Base-by-base conservation (phyloP, 1,140 invertebrate genomes). In the Trigoniulus corallinus region DNA sequence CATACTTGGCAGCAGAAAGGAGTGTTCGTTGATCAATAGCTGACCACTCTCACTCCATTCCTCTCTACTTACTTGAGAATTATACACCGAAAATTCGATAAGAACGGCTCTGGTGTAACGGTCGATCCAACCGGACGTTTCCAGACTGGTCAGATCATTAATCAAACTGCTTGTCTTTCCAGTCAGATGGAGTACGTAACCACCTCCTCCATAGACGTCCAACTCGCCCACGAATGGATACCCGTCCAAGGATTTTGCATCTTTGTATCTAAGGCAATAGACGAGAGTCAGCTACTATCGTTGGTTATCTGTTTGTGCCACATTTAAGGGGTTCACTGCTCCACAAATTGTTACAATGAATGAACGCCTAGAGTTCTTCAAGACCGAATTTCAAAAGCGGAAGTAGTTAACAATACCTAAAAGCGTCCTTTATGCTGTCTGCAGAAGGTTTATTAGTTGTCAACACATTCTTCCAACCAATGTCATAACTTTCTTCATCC, bases 41-140 rank as follows among this genome's bases (percentile, higher is more conserved):
- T 10, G 18, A 20, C 18, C 20, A 47, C 7, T 27, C 18, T 21
- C 22, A 23, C 21, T 13, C 7, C 48, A 46, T 27, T 44, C 3
- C 43, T 3, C 3, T 3, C 18, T 49, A 22, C 54, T 56, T 57
- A 67, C 56, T 50, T 74, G 67, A 1, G 74, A 67, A 58, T 77
- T 77, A 58, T 75, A 77, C 12, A 69, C 63, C 2, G 74, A 72
- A 56, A 77, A 74, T 54, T 77, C 74, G 3, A 73, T 61, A 53
- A 76, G 70, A 12, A 77, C 63, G 3, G 73, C 74, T 53, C 75
- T 55, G 1, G 75, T 76, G 43, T 67, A 60, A 47, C 61, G 56
- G 54, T 77, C 75, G 18, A 76, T 69, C 75, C 75, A 77, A 23
- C 62, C 53, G 47, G 68, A 57, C 1, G 55, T 51, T 49, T 72